These are phyloP conservation scores for Actinia equina DNA, from an alignment of 64 coral and sea anemone genomes.

Conservation along the genomic window DNA sequence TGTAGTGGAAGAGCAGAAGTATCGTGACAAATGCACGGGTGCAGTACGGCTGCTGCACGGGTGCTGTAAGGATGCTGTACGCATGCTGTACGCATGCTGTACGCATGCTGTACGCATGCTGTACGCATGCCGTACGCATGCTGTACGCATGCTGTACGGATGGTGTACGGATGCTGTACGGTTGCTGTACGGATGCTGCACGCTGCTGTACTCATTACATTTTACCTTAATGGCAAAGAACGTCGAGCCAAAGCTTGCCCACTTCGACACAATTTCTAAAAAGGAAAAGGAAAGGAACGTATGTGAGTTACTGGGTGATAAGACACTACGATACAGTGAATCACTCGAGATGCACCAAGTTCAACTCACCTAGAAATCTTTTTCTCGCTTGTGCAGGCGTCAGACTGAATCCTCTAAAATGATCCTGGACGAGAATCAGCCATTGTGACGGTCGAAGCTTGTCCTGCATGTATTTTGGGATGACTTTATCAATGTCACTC, in stretches of 20 bases:
- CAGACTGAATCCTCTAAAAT: slow-evolving; percentile 69
- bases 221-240: slow-evolving; percentile 65
- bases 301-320: neutral
- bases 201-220: neutral
- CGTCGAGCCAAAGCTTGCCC: slow-evolving; percentile 66
- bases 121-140: no score
- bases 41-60: no score
- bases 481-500: slow-evolving; percentile 57
- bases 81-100: no score
- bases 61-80: no score
- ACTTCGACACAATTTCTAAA: slow-evolving; percentile 57
- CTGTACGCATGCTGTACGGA: no score
- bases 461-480: slow-evolving; percentile 54
- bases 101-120: no score
- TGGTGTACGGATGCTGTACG: no score
- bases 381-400: slow-evolving; percentile 75
- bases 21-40: no score
- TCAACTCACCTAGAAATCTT: slow-evolving; percentile 67
- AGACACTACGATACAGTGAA: no score
- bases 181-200: no score
- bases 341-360: neutral
- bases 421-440: slow-evolving; percentile 93
- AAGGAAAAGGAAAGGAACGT: neutral
- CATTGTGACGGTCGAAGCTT: slow-evolving; percentile 77
- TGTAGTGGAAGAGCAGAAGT: no score